phyloP scores from a whole-genome alignment of 2,888 invertebrate species.

The Oligia fasciuncula region DNA sequence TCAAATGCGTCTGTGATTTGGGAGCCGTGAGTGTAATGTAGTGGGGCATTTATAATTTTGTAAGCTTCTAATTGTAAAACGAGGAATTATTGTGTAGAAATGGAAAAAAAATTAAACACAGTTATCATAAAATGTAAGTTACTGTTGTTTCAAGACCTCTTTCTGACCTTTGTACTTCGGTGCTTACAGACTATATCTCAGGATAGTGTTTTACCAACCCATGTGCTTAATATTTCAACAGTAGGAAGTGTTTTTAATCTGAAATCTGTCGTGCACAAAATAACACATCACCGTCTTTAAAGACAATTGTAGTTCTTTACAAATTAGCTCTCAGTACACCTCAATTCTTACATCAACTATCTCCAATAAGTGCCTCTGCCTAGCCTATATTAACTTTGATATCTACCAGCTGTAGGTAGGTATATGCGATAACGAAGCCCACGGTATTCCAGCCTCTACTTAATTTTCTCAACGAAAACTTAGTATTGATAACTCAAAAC shows the following conservation, averaged over 20 bases:
- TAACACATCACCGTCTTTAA: too few relatives aligned
- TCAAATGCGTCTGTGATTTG: slow-evolving; percentile 17
- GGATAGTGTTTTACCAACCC: not conserved
- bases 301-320: not conserved
- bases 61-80: not conserved
- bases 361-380: slow-evolving; percentile 43
- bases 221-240: not conserved
- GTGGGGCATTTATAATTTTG: slow-evolving; percentile 10
- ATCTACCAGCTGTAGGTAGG: slow-evolving; percentile 36
- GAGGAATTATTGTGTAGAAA: not conserved
- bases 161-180: not conserved
- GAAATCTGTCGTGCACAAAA: not conserved
- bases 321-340: slow-evolving; percentile 27
- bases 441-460: slow-evolving; percentile 8
- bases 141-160: not conserved
- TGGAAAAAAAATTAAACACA: not conserved
- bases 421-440: slow-evolving; percentile 47
- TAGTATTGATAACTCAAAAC: slow-evolving; percentile 45
- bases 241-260: not conserved
- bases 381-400: slow-evolving; percentile 52
- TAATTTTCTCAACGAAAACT: slow-evolving; percentile 47
- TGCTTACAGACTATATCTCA: not conserved
- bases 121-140: not conserved
- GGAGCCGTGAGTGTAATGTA: slow-evolving; percentile 10
- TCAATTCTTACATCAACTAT: slow-evolving; percentile 51